Conservation (phyloP, 2,113 vertebrate genomes). For the Nasalis larvatus region DNA sequence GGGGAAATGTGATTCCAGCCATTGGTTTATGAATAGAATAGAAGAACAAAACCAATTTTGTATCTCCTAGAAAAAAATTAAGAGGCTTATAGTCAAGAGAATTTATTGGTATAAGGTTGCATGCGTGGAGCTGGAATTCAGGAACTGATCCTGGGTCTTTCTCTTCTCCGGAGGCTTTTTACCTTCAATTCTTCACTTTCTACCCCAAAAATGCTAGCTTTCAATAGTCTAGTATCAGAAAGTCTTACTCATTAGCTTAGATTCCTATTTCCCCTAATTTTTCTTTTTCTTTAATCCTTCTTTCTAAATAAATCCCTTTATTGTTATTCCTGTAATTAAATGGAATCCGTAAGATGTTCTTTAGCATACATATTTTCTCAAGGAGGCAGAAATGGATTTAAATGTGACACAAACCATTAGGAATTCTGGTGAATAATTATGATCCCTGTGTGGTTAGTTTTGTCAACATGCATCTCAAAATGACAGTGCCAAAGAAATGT, state of each 20-base stretch:
- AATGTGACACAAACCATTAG: not conserved
- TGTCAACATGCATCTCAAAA: not conserved
- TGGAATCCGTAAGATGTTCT: not conserved
- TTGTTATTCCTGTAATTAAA: not conserved
- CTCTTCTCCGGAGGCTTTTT: not conserved
- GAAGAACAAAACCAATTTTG: not conserved
- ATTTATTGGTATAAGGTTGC: not conserved
- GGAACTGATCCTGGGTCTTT: not conserved
- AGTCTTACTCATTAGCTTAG: not conserved
- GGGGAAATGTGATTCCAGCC: constrained; percentile 5
- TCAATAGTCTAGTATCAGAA: not conserved
- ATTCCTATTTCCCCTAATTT: not conserved
- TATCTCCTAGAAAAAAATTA: not conserved
- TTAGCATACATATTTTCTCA: not conserved
- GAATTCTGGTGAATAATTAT: not conserved
- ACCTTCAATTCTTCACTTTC: not conserved
- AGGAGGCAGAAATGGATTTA: not conserved
- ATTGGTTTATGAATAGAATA: not conserved
- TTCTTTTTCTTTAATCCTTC: not conserved
- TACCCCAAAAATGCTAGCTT: not conserved
- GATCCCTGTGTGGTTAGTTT: not conserved
- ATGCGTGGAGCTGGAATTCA: not conserved
- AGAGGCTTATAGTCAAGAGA: not conserved
- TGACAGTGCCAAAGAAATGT: not conserved
- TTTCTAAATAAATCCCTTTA: not conserved